Base-by-base conservation (phyloP, 2,113 vertebrate species). In the Kobus ellipsiprymnus region DNA sequence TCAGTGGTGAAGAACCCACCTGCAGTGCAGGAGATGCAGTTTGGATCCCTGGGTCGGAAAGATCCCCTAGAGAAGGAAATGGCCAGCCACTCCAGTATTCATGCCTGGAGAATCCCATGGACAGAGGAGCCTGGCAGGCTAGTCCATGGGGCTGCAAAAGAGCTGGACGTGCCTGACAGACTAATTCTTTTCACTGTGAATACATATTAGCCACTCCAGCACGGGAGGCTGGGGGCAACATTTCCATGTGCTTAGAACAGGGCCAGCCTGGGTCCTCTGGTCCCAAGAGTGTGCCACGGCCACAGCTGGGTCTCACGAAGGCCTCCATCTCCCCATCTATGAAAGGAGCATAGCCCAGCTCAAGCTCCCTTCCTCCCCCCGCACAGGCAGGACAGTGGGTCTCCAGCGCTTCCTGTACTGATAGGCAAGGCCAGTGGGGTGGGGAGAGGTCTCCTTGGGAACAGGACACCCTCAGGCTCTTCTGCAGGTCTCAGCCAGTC, bases 161-260 rank as follows among this genome's bases (percentile, higher is more conserved):
- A 44, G 71, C 3, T 77, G 12, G 40, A 77, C 23, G 13, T 7
- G 23, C 23, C 71, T 77, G 40, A 77, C 12, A 40, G 36, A 77
- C 71, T 27, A 77, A 77, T 5, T 1, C n/a, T 25, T 74, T 74
- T 40, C 67, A 74, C 67, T 40, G 19, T 40, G 67, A 74, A 74
- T 19, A 13, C 67, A 23, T 23, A 12, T 36, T 23, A 74, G 21
- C 67, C 19, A 40, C 10, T 23, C 67, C 36, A 40, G 67, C 67
- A 23, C 0, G 0, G n/a, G 36, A 74, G n/a, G 10, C 67, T 40
- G 19, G n/a, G n/a, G 10, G n/a, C n/a, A 40, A 25, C 36, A 13
- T 40, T 74, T 74, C 67, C 67, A 74, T 3, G 10, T 74, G 67
- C 67, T 74, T 74, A 40, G n/a, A 40, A 23, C 67, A 71, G 36